Evolutionary conservation across 1,140 invertebrate species (phyloP), one percentile per base, ranked within the genome.

Genomic region (Lineus longissimus): DNA sequence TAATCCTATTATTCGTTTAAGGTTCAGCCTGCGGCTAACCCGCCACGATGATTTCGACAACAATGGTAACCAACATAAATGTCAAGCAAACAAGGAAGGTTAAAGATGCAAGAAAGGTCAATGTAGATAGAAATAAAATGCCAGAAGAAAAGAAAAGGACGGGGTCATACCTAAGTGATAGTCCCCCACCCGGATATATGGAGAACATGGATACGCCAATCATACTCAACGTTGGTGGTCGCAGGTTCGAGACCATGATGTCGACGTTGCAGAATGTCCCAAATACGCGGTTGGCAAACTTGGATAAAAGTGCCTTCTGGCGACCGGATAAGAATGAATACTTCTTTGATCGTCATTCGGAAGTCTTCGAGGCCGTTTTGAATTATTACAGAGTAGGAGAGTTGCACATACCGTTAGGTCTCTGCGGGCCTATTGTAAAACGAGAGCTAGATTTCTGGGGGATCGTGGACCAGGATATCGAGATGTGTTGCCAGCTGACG

Each of bases 381-480:
- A 74, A 78, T 41, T 79, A 73, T 51, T 79, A 79, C 63, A 61
- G 77, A n/a, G 75, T 72, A 1, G 77, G 76, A 19, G 75, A 79
- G 56, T 65, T 79, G 25, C 40, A 69, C 64, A 54, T 68, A 67
- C 60, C 66, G 69, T 67, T 59, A 17, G 59, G 65, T 59, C 63
- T 72, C 1, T 74, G 72, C 45, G 68, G 70, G n/a, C 55, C 67
- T 29, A 56, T 65, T n/a, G 64, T 72, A 13, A 61, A 68, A 43
- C 58, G 64, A 40, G 72, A 74, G 59, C 40, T 74, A 17, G 63
- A 67, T 43, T 74, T 65, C 51, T 74, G 72, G 72, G 69, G 66
- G 17, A 59, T 74, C 23, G 55, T 40, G 30, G 74, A 76, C 47
- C 51, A 59, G 23, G 55, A 70, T 1, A 74, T 76, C 13, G 70